Evolutionary conservation across 1,140 invertebrate genomes (phyloP).

Genomic region (Limonius californicus): DNA sequence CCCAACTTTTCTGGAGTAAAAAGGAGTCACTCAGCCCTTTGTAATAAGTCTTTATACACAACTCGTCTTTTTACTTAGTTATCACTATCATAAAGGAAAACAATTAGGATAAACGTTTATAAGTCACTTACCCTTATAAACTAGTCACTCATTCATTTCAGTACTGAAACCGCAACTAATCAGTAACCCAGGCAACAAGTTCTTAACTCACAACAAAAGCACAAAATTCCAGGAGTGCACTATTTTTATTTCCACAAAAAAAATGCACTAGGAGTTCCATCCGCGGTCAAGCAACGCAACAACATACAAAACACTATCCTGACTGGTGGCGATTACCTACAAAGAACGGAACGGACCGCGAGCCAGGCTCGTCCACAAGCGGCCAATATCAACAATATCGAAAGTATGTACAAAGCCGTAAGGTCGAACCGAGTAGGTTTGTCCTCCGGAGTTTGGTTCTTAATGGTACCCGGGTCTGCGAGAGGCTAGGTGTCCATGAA

Average conservation of each 20-base stretch:
- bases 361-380: conserved; percentile 2
- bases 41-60: too few relatives aligned
- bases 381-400: conserved; percentile 10
- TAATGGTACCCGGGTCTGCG: neutral
- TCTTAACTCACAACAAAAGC: neutral
- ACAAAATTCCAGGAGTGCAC: neutral
- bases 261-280: neutral
- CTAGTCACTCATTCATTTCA: neutral
- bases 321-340: neutral
- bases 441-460: neutral
- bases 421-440: neutral
- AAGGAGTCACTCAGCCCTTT: too few relatives aligned
- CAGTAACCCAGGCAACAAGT: conserved; percentile 8
- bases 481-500: neutral
- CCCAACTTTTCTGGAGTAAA: too few relatives aligned
- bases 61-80: too few relatives aligned
- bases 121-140: neutral
- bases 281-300: neutral
- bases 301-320: neutral
- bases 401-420: conserved; percentile 1
- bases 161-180: neutral
- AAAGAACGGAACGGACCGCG: conserved; percentile 1
- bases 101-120: neutral
- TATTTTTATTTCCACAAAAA: conserved; percentile 1
- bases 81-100: neutral